A percentile compares a stretch with the other conserved stretches of the same genome.
These are phyloP conservation scores for Ormyrus thymus DNA, from an alignment of 2,888 invertebrate species.

Conservation along the genomic window DNA sequence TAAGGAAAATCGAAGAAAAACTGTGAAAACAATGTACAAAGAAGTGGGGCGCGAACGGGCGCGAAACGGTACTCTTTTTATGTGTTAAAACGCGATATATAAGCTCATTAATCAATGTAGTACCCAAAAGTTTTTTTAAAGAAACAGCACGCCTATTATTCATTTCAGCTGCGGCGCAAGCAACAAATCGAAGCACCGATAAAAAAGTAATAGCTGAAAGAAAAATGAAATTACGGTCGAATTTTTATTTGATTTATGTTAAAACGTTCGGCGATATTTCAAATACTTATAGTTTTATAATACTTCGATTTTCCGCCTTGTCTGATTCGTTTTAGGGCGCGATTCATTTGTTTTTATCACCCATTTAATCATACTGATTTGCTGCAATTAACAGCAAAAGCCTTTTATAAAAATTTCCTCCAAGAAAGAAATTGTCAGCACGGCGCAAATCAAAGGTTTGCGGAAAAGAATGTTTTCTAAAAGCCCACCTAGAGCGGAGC, in stretches of 20 bases:
- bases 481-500: too few relatives aligned
- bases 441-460: too few relatives aligned
- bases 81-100: neutral
- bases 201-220: conserved; percentile 32
- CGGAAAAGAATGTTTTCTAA: too few relatives aligned
- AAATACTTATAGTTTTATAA: conserved; percentile 13
- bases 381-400: too few relatives aligned
- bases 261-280: neutral
- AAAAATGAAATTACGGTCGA: conserved; percentile 36
- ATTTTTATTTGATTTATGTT: conserved; percentile 35
- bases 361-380: too few relatives aligned
- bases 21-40: neutral
- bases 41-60: conserved; percentile 1
- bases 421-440: too few relatives aligned
- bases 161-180: neutral
- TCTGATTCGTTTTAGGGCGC: neutral
- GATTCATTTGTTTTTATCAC: conserved; percentile 1
- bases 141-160: conserved; percentile 17
- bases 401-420: too few relatives aligned
- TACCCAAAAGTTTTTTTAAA: neutral
- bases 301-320: neutral
- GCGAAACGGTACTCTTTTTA: neutral
- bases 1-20: conserved; percentile 17
- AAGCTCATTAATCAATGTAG: conserved; percentile 27
- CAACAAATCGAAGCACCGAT: conserved; percentile 33